Percentiles rank a stretch among this genome's conserved stretches.
These are phyloP conservation scores for Pithys albifrons DNA, from an alignment of 2,113 vertebrate species.

Conservation along the genomic window DNA sequence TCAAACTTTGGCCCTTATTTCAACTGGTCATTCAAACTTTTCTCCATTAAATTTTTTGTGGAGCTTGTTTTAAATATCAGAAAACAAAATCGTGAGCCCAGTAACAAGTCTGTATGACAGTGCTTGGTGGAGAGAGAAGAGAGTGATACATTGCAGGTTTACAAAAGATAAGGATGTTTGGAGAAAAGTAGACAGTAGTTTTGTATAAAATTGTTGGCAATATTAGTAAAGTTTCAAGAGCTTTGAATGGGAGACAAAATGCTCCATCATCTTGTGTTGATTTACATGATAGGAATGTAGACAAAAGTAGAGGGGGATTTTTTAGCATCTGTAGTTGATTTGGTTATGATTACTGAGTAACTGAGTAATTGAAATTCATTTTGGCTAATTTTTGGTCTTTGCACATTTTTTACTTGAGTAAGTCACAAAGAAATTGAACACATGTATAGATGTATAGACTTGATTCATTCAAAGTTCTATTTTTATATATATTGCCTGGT, in stretches of 20 bases:
- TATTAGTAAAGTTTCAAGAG: neutral
- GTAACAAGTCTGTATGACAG: neutral
- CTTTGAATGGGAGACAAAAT: slow-evolving; percentile 7
- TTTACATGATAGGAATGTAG: neutral
- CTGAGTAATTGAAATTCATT: slow-evolving; percentile 29
- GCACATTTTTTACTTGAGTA: slow-evolving; percentile 27
- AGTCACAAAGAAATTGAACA: slow-evolving; percentile 37
- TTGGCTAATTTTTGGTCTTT: slow-evolving; percentile 36
- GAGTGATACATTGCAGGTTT: neutral
- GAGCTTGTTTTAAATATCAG: neutral
- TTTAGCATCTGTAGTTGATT: slow-evolving; percentile 59
- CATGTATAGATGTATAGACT: neutral
- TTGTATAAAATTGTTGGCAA: neutral
- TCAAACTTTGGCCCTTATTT: neutral
- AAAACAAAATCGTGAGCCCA: neutral
- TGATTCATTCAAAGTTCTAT: neutral
- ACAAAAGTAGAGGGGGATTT: neutral
- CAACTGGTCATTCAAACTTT: neutral
- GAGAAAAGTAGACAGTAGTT: neutral
- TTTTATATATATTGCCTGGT: neutral
- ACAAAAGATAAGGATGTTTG: neutral
- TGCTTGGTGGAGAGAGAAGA: neutral
- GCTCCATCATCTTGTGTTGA: neutral
- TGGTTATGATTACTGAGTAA: slow-evolving; percentile 50
- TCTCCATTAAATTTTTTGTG: neutral